A percentile compares a stretch with the other conserved stretches of the same genome.
These are phyloP conservation scores for Pheosia gnoma DNA, from an alignment of 2,888 invertebrate species.

Conservation along the genomic window DNA sequence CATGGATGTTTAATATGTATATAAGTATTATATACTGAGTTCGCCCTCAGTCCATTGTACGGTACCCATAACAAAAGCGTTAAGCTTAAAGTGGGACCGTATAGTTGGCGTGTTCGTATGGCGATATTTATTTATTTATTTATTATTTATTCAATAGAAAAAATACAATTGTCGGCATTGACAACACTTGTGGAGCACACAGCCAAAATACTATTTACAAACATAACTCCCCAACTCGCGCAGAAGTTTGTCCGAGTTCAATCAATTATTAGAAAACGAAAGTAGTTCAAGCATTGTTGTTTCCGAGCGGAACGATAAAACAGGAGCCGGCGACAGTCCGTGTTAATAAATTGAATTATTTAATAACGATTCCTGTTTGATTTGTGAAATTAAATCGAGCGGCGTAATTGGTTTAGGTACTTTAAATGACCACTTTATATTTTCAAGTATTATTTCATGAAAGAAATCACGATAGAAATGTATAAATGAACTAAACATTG, in stretches of 20 bases:
- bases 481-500: not conserved
- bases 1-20: too few species aligned
- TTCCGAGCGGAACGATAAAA: slow-evolving; percentile 27
- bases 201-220: slow-evolving; percentile 9
- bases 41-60: too few species aligned
- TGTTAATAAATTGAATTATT: slow-evolving; percentile 55
- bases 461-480: not conserved
- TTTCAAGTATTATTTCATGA: slow-evolving; percentile 46
- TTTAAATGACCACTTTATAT: slow-evolving; percentile 76
- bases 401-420: slow-evolving; percentile 54
- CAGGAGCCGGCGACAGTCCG: slow-evolving; percentile 28
- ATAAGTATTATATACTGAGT: too few species aligned
- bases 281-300: slow-evolving; percentile 42
- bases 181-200: not conserved
- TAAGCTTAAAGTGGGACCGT: too few species aligned
- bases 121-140: too few species aligned
- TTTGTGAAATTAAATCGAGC: slow-evolving; percentile 68
- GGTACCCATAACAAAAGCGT: too few species aligned
- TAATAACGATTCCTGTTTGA: slow-evolving; percentile 55
- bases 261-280: slow-evolving; percentile 46
- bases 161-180: not conserved
- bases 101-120: too few species aligned
- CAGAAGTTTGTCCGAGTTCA: slow-evolving; percentile 28
- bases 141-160: too few species aligned
- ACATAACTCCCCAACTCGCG: slow-evolving; percentile 29